Base-by-base conservation (phyloP, 2,113 vertebrate species). In the Falco punctatus region DNA sequence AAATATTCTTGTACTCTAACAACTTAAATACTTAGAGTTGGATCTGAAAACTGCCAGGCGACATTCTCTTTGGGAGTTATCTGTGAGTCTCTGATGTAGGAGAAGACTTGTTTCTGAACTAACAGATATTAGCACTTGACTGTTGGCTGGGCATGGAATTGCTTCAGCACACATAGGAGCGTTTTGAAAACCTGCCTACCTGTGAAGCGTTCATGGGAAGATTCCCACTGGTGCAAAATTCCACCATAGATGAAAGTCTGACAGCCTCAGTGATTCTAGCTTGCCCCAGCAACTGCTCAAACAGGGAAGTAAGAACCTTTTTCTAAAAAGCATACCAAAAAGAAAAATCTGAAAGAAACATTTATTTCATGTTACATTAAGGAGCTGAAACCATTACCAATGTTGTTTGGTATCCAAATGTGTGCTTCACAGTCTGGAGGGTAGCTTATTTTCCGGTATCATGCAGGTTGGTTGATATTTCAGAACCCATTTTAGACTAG, bases 361-460 rank as follows among this genome's bases (percentile, higher is more conserved):
- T 0, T 58, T 74, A 33, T 62, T 88, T 75, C 11, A 7, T 64
- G 10, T 14, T 55, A 4, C 30, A 3, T 54, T 88, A 27, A 77
- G 54, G 81, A 88, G 48, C 57, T 64, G 74, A 93, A 85, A 62
- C 21, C 6, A 5, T 67, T 52, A 18, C 32, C 8, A 13, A 3
- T 70, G 40, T 35, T 88, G 69, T 73, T 88, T 1, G 0, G 15
- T 44, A 88, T 38, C 61, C 73, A 72, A 71, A 59, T 0, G 0
- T 20, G 15, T 81, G 49, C 66, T 87, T 89, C 42, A 21, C 10
- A 55, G 0, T 66, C 59, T 74, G 44, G 21, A 80, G 15, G 13
- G 33, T 6, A 59, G 21, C 65, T 97, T 81, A 55, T 96, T 96
- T 96, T 86, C 70, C 44, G 75, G 5, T 89, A 54, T 75, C 46